Evolutionary conservation across 2,113 vertebrate genomes (phyloP).

Genomic region (Anser cygnoides): DNA sequence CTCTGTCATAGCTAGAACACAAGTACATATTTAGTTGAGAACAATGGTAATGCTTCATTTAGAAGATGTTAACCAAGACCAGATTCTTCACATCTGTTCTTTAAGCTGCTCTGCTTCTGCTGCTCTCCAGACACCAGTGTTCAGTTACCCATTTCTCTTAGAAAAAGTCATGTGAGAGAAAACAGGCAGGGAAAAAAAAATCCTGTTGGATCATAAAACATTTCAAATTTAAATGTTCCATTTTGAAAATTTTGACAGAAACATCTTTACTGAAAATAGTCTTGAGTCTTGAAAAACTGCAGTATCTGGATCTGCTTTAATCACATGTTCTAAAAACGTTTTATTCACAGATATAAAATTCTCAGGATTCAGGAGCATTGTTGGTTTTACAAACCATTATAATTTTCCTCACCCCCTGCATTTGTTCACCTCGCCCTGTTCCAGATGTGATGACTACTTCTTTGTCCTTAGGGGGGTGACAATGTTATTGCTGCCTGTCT

Average conservation of each 20-base stretch:
- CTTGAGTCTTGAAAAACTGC: background rate
- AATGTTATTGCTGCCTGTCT: background rate
- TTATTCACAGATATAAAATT: background rate
- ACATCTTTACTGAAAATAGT: background rate
- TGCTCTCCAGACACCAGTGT: background rate
- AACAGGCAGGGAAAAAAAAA: background rate
- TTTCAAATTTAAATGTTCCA: background rate
- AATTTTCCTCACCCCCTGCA: background rate
- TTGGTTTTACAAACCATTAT: background rate
- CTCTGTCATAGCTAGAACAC: background rate
- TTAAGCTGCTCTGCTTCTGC: background rate
- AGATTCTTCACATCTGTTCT: background rate
- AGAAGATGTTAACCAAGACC: background rate
- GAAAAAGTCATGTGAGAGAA: background rate
- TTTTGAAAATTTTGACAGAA: background rate
- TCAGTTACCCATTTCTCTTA: background rate
- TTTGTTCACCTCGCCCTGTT: background rate
- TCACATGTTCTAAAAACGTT: background rate
- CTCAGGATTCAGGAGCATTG: background rate
- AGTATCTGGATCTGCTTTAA: background rate
- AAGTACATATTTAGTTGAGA: background rate
- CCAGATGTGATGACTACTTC: background rate
- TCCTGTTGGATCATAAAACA: background rate
- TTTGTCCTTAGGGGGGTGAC: background rate
- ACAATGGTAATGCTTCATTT: background rate